A percentile compares a stretch with the other conserved stretches of the same genome.
phyloP scores from a whole-genome alignment of 2,888 invertebrate species.

The Cephus runcator region DNA sequence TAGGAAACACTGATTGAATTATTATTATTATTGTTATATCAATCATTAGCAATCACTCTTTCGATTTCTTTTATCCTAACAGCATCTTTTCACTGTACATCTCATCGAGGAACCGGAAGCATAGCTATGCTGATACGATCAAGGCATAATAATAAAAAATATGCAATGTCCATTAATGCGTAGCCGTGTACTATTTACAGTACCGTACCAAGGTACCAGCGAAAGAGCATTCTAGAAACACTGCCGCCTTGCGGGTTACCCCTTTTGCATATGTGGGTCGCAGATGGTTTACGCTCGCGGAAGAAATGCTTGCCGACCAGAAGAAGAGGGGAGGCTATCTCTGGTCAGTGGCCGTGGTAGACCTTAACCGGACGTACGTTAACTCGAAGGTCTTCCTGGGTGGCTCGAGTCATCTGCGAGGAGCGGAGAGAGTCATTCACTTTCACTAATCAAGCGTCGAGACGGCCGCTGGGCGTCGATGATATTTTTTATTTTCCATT shows the following conservation, averaged over 20 bases:
- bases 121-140: neutral
- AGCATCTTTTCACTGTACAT: neutral
- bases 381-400: conserved; percentile 1
- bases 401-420: conserved; percentile 1
- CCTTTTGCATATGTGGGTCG: conserved; percentile 2
- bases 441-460: conserved; percentile 23
- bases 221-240: neutral
- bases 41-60: neutral
- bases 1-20: neutral
- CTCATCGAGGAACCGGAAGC: neutral
- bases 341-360: neutral
- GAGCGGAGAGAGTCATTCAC: conserved; percentile 19
- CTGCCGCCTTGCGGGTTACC: neutral
- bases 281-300: neutral
- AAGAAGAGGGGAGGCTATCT: neutral
- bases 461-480: neutral
- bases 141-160: neutral
- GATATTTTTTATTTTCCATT: neutral
- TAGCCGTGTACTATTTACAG: neutral
- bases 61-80: neutral
- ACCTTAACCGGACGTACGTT: conserved; percentile 3
- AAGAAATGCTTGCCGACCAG: neutral
- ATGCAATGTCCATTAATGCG: neutral
- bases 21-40: neutral
- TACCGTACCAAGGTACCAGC: neutral